Percentiles rank a stretch among this genome's conserved stretches.
Evolutionary conservation across 2,113 vertebrate genomes (phyloP).

Genomic region (Oncorhynchus masou): DNA sequence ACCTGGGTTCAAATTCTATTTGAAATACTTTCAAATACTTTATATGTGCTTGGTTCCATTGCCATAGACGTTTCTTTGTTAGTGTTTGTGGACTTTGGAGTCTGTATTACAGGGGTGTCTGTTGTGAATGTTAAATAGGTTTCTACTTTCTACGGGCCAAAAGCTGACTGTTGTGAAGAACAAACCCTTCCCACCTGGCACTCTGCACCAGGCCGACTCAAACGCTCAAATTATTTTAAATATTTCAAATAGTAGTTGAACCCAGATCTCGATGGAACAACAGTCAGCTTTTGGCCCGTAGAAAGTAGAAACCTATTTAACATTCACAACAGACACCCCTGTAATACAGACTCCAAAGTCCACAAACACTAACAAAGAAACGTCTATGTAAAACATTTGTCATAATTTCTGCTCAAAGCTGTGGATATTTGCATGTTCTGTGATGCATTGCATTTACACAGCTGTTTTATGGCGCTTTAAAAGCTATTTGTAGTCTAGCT

Average conservation of each 20-base stretch:
- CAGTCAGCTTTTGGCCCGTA: no score
- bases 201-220: no score
- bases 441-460: not conserved
- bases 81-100: not conserved
- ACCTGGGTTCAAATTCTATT: not conserved
- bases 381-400: not conserved
- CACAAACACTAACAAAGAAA: not conserved
- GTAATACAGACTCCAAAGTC: slow-evolving; percentile 1
- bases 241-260: not conserved
- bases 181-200: not conserved
- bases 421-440: not conserved
- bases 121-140: no score
- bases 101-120: not conserved
- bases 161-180: not conserved
- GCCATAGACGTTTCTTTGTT: not conserved
- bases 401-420: not conserved
- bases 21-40: no score
- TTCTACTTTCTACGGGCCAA: no score
- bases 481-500: not conserved
- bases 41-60: no score
- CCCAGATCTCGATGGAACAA: no score
- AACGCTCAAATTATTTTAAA: not conserved
- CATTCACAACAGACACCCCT: no score
- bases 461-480: not conserved
- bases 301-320: no score